Conservation (phyloP, 1,140 invertebrate genomes). For the Elymnias hypermnestra region DNA sequence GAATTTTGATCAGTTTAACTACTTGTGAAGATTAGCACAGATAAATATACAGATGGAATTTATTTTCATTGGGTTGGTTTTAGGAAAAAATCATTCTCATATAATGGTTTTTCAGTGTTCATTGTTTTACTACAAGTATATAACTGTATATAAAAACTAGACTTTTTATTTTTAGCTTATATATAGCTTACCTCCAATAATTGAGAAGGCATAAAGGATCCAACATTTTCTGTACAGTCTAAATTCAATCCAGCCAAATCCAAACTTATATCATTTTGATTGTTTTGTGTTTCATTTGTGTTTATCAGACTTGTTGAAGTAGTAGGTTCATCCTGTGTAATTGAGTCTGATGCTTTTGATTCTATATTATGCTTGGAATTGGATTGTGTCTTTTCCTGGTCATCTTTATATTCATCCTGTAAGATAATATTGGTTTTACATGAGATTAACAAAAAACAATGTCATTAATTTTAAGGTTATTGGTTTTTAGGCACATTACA, state of each 20-base stretch:
- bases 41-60: no score
- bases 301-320: conserved; percentile 46
- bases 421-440: conserved; percentile 11
- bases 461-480: not conserved
- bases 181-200: conserved; percentile 50
- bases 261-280: conserved; percentile 28
- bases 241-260: conserved; percentile 62
- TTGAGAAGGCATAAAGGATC: conserved; percentile 70
- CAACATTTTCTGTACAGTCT: conserved; percentile 51
- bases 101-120: no score
- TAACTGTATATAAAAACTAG: not conserved
- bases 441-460: not conserved
- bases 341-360: conserved; percentile 26
- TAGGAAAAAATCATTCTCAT: no score
- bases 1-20: no score
- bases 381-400: conserved; percentile 29
- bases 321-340: conserved; percentile 30
- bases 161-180: no score
- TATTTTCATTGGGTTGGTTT: no score
- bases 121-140: no score
- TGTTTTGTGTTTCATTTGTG: conserved; percentile 36
- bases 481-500: no score
- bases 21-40: no score
- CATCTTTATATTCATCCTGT: conserved; percentile 74
- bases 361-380: conserved; percentile 29